These are phyloP conservation scores for Dryadula phaetusa DNA, from an alignment of 2,888 invertebrate genomes.

Conservation along the genomic window DNA sequence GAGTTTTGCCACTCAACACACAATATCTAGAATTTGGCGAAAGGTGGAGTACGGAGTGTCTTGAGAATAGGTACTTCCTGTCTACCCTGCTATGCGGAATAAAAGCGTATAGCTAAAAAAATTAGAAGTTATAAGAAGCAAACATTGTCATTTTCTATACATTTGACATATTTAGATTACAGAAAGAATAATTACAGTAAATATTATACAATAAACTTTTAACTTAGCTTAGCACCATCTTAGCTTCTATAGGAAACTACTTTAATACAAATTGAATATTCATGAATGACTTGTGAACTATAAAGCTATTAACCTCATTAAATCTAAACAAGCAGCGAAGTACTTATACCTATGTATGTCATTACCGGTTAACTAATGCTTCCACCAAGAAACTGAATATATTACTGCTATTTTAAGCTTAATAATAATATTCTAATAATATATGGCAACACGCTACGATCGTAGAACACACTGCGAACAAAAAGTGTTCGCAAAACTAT, in stretches of 20 bases:
- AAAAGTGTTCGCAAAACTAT: too few relatives aligned
- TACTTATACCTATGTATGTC: conserved; percentile 5
- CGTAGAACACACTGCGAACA: not conserved
- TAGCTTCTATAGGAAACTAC: not conserved
- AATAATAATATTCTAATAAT: conserved; percentile 2
- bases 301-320: conserved; percentile 19
- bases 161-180: not conserved
- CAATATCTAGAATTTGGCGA: too few relatives aligned
- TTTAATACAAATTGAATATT: conserved; percentile 4
- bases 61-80: too few relatives aligned
- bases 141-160: too few relatives aligned
- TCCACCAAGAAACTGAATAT: conserved; percentile 1
- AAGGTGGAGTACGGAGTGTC: too few relatives aligned
- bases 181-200: not conserved
- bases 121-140: too few relatives aligned
- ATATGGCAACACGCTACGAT: not conserved
- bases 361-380: not conserved
- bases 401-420: not conserved
- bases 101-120: too few relatives aligned
- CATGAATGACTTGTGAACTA: conserved; percentile 13
- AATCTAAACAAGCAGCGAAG: not conserved
- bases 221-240: not conserved
- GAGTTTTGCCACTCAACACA: too few relatives aligned
- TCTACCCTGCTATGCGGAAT: too few relatives aligned
- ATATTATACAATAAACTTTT: not conserved